These are phyloP conservation scores for Marmota monax DNA, from an alignment of 2,113 vertebrate species.

Conservation along the genomic window DNA sequence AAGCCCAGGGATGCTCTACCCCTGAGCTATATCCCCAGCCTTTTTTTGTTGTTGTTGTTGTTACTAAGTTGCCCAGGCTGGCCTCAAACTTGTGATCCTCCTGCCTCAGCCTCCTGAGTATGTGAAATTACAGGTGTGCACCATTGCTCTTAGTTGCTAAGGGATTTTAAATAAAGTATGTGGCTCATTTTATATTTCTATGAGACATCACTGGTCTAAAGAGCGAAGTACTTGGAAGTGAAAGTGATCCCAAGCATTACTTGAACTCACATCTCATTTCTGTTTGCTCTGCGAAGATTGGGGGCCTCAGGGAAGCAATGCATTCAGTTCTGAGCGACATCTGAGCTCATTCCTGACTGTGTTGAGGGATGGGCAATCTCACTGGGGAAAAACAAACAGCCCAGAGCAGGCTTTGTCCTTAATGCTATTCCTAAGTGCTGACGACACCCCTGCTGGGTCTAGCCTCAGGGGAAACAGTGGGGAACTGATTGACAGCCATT, in stretches of 20 bases:
- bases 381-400: slow-evolving; percentile 71
- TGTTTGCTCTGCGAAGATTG: neutral
- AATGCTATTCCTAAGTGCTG: slow-evolving; percentile 60
- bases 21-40: too few species aligned
- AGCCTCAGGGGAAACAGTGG: slow-evolving; percentile 71
- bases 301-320: slow-evolving; percentile 16
- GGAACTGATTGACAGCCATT: slow-evolving; percentile 80
- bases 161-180: neutral
- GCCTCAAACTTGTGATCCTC: neutral
- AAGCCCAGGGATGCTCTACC: too few species aligned
- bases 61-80: neutral
- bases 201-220: neutral
- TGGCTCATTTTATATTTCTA: neutral
- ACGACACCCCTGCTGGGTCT: slow-evolving; percentile 65
- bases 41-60: too few species aligned
- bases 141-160: neutral
- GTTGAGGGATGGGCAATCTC: slow-evolving; percentile 41
- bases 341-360: slow-evolving; percentile 56
- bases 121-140: neutral
- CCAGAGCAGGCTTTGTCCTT: slow-evolving; percentile 69
- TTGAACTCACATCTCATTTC: neutral
- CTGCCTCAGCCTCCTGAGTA: neutral
- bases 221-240: neutral
- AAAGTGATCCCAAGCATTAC: neutral
- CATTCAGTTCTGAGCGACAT: slow-evolving; percentile 31